Evolutionary conservation across 2,888 invertebrate species (phyloP).

Genomic region (Rhagium mordax): DNA sequence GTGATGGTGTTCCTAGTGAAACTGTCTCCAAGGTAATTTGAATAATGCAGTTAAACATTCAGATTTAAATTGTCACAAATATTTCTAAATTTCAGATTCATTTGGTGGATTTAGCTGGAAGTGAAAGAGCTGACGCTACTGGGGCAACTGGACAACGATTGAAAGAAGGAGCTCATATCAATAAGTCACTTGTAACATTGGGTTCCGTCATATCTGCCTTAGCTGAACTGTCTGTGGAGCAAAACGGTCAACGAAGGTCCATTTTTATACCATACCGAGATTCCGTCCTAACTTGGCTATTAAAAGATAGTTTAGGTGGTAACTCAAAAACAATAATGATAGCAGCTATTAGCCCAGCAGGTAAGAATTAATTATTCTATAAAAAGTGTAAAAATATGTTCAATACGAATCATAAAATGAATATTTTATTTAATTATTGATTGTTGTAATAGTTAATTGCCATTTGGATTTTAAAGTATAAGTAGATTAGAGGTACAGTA

Average conservation of each 20-base stretch:
- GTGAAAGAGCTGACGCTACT: constrained; percentile 90
- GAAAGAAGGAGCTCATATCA: constrained; percentile 92
- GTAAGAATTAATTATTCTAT: constrained; percentile 45
- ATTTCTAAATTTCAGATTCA: constrained; percentile 72
- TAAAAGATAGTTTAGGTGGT: constrained; percentile 91
- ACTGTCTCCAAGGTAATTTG: constrained; percentile 84
- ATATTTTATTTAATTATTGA: too few relatives aligned
- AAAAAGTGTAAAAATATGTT: too few relatives aligned
- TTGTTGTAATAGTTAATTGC: too few relatives aligned
- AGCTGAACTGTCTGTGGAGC: constrained; percentile 76
- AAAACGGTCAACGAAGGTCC: constrained; percentile 59
- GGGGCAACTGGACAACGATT: constrained; percentile 93
- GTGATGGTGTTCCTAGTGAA: constrained; percentile 90
- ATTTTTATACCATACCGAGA: constrained; percentile 91
- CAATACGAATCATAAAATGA: too few relatives aligned
- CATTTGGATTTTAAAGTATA: too few relatives aligned
- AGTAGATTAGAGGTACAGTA: too few relatives aligned
- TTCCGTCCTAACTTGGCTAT: constrained; percentile 89
- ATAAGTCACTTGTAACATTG: constrained; percentile 90
- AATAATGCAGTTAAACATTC: background rate
- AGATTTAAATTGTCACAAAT: background rate
- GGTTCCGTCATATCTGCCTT: constrained; percentile 91
- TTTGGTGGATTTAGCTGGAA: constrained; percentile 91
- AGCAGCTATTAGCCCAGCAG: constrained; percentile 79
- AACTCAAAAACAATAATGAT: constrained; percentile 95